A percentile compares a stretch with the other conserved stretches of the same genome.
phyloP scores from a whole-genome alignment of 2,888 invertebrate genomes.

The Falcaria lacertinaria region DNA sequence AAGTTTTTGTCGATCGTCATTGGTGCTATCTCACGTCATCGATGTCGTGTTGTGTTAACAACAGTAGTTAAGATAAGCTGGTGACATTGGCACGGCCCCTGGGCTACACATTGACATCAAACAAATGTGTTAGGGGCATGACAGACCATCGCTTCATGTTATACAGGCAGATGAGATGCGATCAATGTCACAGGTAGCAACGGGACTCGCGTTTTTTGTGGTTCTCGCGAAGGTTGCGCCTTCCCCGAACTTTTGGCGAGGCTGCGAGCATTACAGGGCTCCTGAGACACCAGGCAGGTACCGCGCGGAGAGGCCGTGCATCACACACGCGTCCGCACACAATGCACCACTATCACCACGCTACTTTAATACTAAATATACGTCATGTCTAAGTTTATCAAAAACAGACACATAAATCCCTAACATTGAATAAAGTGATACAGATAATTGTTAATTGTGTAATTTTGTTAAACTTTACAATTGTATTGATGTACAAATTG shows the following conservation, averaged over 20 bases:
- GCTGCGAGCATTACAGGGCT: slow-evolving; percentile 2
- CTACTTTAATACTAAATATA: too few relatives aligned
- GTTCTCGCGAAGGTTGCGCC: slow-evolving; percentile 15
- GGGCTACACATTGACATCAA: background rate
- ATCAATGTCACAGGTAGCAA: slow-evolving; percentile 17
- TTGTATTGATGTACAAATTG: too few relatives aligned
- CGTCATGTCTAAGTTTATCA: too few relatives aligned
- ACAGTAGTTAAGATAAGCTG: background rate
- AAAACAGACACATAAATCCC: too few relatives aligned
- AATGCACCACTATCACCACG: too few relatives aligned
- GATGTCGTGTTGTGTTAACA: background rate
- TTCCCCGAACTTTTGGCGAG: slow-evolving; percentile 34
- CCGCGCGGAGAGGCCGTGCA: too few relatives aligned
- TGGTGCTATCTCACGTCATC: background rate
- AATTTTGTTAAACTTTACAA: too few relatives aligned
- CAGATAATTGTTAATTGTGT: too few relatives aligned
- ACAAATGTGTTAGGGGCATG: background rate
- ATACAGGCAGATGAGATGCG: background rate
- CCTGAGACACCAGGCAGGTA: background rate
- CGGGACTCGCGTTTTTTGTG: slow-evolving; percentile 26
- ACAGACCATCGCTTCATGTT: background rate
- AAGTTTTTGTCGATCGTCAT: too few relatives aligned
- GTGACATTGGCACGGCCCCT: background rate
- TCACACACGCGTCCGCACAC: too few relatives aligned
- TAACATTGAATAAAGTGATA: too few relatives aligned